These are phyloP conservation scores for Adelphocoris suturalis DNA, from an alignment of 2,888 invertebrate genomes.

Conservation along the genomic window DNA sequence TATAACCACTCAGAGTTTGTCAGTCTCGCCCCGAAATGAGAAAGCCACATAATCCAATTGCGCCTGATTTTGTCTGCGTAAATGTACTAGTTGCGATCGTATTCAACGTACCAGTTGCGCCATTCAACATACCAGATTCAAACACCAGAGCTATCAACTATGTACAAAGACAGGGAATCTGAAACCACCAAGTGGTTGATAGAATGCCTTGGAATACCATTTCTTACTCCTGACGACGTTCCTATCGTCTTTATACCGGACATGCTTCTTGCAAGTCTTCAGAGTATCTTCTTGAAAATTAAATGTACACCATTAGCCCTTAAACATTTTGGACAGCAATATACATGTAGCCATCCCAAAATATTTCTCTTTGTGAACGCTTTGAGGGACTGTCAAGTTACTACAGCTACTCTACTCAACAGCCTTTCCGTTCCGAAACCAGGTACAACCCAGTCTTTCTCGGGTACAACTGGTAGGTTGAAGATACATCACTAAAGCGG, in stretches of 20 bases:
- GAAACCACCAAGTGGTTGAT: slow-evolving; percentile 15
- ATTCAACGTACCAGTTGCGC: not conserved
- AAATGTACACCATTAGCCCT: not conserved
- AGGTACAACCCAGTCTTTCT: no score
- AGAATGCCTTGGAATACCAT: slow-evolving; percentile 34
- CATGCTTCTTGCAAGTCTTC: not conserved
- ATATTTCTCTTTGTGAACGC: not conserved
- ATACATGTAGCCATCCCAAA: not conserved
- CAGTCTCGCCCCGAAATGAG: not conserved
- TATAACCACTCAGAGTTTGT: no score
- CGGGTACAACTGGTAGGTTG: no score
- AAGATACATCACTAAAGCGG: no score
- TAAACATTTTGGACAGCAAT: not conserved
- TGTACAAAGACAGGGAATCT: slow-evolving; percentile 6
- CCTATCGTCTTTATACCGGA: not conserved
- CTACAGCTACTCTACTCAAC: no score
- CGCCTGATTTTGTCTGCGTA: not conserved
- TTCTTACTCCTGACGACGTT: slow-evolving; percentile 23
- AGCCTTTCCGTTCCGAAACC: no score
- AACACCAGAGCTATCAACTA: not conserved
- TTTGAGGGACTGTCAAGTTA: no score
- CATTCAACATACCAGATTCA: not conserved
- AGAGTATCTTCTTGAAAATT: slow-evolving; percentile 20
- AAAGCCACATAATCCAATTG: not conserved
- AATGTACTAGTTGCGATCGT: slow-evolving; percentile 1